phyloP scores from a whole-genome alignment of 2,113 vertebrate species.

The Callipepla squamata region DNA sequence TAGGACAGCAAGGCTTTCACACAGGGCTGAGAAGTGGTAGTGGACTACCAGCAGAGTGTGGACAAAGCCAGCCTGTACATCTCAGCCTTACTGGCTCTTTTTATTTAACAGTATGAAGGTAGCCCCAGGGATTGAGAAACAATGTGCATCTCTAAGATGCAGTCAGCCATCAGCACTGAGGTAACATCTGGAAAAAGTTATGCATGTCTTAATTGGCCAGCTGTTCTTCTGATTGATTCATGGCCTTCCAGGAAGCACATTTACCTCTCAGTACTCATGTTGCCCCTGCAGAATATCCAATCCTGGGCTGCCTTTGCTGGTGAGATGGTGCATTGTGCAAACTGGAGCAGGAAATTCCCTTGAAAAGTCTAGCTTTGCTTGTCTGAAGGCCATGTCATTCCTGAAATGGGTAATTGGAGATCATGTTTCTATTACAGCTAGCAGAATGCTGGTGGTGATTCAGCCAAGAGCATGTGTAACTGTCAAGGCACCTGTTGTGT shows the following conservation, averaged over 20 bases:
- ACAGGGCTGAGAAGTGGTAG: not conserved
- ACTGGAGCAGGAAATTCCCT: accelerated
- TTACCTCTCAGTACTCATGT: not conserved
- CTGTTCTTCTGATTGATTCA: conserved; percentile 67
- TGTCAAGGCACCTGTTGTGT: accelerated
- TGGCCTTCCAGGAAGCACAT: conserved; percentile 26
- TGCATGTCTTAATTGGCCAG: conserved; percentile 56
- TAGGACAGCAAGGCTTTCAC: not conserved
- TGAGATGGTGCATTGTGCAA: not conserved
- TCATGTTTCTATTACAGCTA: not conserved
- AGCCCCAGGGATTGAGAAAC: conserved; percentile 55
- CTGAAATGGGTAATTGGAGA: not conserved
- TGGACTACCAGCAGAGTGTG: not conserved
- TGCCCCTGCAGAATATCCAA: not conserved
- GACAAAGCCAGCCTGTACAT: not conserved
- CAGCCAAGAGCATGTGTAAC: not conserved
- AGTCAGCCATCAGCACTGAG: conserved; percentile 59
- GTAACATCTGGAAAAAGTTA: conserved; percentile 70
- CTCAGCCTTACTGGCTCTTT: not conserved
- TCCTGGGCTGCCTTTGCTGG: not conserved
- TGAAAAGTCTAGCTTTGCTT: not conserved
- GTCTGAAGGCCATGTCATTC: not conserved
- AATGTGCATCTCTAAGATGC: conserved; percentile 63
- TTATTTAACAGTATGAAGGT: conserved; percentile 4
- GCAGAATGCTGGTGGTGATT: not conserved